Percentiles rank a stretch among this genome's conserved stretches.
phyloP scores from a whole-genome alignment of 23 tunicate species.

The Halocynthia aurantium region DNA sequence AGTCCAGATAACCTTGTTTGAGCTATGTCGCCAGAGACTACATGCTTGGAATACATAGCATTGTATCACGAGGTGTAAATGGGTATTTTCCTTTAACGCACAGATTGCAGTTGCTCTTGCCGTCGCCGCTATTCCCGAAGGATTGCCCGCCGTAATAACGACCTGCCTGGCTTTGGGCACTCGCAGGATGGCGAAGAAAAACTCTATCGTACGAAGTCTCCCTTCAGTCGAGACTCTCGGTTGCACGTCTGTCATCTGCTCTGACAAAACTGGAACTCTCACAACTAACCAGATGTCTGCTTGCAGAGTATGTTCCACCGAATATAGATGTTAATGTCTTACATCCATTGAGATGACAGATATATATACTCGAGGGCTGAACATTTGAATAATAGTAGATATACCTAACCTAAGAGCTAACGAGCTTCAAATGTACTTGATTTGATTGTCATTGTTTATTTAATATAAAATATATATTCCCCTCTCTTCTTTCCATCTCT shows the following conservation, averaged over 20 bases:
- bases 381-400: no score
- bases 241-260: constrained; percentile 99
- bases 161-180: constrained; percentile 99
- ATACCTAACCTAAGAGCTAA: no score
- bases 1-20: no score
- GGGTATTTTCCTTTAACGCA: not conserved
- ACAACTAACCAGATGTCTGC: constrained; percentile 99
- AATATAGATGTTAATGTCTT: not conserved
- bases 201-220: constrained; percentile 97
- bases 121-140: constrained; percentile 99
- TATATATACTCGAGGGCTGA: no score
- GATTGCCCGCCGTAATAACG: constrained; percentile 99
- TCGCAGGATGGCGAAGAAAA: constrained; percentile 99
- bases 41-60: not conserved
- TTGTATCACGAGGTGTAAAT: not conserved
- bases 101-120: constrained; percentile 98
- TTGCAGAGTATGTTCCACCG: constrained; percentile 20
- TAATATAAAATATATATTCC: no score
- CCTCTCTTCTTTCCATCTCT: no score
- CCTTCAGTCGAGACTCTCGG: constrained; percentile 99
- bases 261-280: constrained; percentile 98
- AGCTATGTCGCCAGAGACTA: not conserved
- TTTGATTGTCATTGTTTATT: no score
- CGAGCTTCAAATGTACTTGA: no score
- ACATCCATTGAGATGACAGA: not conserved